Conservation (phyloP, 1,140 invertebrate genomes). For the Eurosta solidaginis region DNA sequence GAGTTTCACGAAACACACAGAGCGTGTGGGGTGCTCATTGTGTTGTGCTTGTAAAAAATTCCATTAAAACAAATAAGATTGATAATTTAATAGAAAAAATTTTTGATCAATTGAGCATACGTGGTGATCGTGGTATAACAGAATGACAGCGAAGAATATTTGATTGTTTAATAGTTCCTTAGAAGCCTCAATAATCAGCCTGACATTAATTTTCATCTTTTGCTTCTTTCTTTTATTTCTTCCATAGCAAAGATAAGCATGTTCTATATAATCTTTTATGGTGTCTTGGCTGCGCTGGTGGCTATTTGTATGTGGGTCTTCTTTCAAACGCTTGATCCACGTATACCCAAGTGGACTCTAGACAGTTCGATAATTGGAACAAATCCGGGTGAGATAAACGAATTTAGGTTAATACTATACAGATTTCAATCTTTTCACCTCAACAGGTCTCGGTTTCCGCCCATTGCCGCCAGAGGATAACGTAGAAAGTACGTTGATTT, state of each 20-base stretch:
- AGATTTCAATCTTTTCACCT: conserved; percentile 39
- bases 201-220: too few relatives aligned
- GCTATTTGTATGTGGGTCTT: conserved; percentile 90
- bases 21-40: too few relatives aligned
- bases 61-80: background rate
- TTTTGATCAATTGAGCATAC: background rate
- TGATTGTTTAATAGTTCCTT: too few relatives aligned
- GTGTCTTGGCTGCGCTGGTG: conserved; percentile 82
- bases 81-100: background rate
- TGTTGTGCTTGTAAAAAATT: background rate
- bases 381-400: conserved; percentile 74
- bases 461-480: conserved; percentile 82
- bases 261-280: conserved; percentile 92
- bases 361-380: conserved; percentile 84
- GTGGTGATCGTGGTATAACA: background rate
- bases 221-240: conserved; percentile 46
- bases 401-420: background rate
- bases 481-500: conserved; percentile 90
- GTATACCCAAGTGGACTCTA: conserved; percentile 83
- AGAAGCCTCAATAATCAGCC: too few relatives aligned
- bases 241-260: conserved; percentile 85
- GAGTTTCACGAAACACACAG: background rate
- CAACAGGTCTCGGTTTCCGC: conserved; percentile 84
- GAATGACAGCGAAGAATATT: too few relatives aligned
- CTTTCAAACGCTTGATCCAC: conserved; percentile 85